Conservation (phyloP, 1,140 invertebrate species). For the Dendroctonus valens region DNA sequence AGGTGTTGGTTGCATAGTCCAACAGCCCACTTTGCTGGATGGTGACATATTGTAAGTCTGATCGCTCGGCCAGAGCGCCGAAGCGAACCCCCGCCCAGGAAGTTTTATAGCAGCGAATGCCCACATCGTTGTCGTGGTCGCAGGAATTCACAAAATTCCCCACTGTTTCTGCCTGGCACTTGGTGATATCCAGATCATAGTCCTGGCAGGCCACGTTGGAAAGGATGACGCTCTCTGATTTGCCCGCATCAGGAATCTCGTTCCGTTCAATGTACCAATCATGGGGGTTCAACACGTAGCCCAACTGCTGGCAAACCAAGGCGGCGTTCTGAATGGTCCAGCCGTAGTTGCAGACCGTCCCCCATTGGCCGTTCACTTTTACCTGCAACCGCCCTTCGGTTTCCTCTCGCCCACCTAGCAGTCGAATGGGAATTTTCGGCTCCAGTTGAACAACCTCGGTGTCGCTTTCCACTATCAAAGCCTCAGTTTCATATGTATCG, state of each 20-base stretch:
- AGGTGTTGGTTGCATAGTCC: constrained; percentile 87
- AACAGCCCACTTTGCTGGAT: constrained; percentile 91
- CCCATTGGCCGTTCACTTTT: constrained; percentile 83
- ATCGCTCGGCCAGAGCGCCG: constrained; percentile 81
- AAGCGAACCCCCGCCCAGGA: constrained; percentile 92
- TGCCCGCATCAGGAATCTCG: constrained; percentile 76
- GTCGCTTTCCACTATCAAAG: constrained; percentile 51
- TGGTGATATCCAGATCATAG: constrained; percentile 88
- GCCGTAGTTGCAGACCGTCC: constrained; percentile 94
- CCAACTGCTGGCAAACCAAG: constrained; percentile 93
- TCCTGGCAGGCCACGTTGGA: constrained; percentile 89
- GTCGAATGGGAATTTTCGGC: constrained; percentile 64
- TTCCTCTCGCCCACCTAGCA: constrained; percentile 71
- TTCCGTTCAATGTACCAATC: constrained; percentile 84
- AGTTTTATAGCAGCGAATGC: constrained; percentile 82
- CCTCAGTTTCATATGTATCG: constrained; percentile 59
- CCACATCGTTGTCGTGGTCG: constrained; percentile 82
- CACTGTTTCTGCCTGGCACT: constrained; percentile 75
- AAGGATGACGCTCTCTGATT: constrained; percentile 71
- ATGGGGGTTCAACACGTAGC: constrained; percentile 86
- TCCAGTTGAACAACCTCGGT: constrained; percentile 57
- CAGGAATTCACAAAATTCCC: constrained; percentile 88
- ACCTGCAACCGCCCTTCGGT: constrained; percentile 81
- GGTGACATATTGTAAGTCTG: constrained; percentile 83
- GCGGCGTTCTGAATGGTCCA: constrained; percentile 93